phyloP scores from a whole-genome alignment of 2,888 invertebrate genomes.

The Ctenicera cuprea region DNA sequence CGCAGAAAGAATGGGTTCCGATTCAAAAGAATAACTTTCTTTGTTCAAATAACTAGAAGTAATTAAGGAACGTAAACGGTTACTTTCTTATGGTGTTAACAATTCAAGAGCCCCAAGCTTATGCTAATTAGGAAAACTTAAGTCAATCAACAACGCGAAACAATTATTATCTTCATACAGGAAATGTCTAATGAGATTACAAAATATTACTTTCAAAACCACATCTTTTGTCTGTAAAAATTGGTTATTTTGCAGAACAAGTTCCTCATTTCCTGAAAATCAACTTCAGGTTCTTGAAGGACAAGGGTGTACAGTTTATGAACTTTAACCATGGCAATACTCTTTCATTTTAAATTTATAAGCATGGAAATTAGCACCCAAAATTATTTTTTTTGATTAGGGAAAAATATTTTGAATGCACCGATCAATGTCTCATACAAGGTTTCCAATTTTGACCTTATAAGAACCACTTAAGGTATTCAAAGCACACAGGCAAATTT shows the following conservation, averaged over 20 bases:
- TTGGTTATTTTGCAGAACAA: no score
- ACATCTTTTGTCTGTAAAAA: no score
- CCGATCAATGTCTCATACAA: conserved; percentile 4
- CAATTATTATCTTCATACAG: not conserved
- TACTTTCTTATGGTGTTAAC: not conserved
- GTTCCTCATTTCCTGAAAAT: no score
- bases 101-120: not conserved
- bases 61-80: not conserved
- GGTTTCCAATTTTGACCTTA: conserved; percentile 19
- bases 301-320: no score
- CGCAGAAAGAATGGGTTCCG: not conserved
- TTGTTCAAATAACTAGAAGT: not conserved
- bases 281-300: no score
- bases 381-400: no score
- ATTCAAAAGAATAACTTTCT: not conserved
- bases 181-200: no score
- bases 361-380: no score
- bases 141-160: not conserved
- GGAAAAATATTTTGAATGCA: no score
- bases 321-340: no score
- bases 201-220: no score
- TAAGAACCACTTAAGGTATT: conserved; percentile 20
- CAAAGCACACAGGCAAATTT: conserved; percentile 15
- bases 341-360: no score
- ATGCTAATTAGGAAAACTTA: not conserved